Base-by-base conservation (phyloP, 1,140 invertebrate species). In the Bombus confusus region DNA sequence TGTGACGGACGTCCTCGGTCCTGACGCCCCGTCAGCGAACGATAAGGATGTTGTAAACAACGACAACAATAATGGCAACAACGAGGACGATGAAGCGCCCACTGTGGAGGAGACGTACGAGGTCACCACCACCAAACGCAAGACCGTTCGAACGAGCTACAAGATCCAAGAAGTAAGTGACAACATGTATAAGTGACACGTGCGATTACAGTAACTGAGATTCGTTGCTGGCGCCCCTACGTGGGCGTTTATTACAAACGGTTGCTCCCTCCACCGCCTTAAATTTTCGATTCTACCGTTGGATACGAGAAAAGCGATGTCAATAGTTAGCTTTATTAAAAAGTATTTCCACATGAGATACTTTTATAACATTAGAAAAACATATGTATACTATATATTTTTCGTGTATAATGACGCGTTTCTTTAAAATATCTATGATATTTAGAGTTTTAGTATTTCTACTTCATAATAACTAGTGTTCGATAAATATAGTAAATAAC, bases 151-250 rank as follows among this genome's bases (percentile, higher is more conserved):
- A 93, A 96, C 96, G 90, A 96, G 95, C 95, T 96, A 96, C 93
- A 96, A 96, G 93, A 96, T 96, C 93, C 96, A 96, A 95, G 96
- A 96, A 95, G 96, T 96, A 95, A 96, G 95, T 91, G 82, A 31
- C 74, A 75, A 87, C 81, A 57, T 28, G 5, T 68, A 31, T 78
- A 74, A 43, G 72, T 47, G 77, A 80, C 69, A 76, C 69, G 59
- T 80, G 83, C 39, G 82, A 88, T 88, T 77, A 77, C 34, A 39
- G 52, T 73, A 74, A 62, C 62, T 37, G 22, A n/a, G 39, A 43
- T 34, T 68, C 57, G 74, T 77, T 47, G 68, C n/a, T 84, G 59
- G 37, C 81, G 81, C 39, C 72, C 18, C 31, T 25, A 31, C 82
- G 86, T 88, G 86, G 87, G 78, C 73, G 86, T 87, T 71, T 85